Percentiles rank a stretch among this genome's conserved stretches.
These are phyloP conservation scores for Capreolus pygargus DNA, from an alignment of 2,113 vertebrate species.

Conservation along the genomic window DNA sequence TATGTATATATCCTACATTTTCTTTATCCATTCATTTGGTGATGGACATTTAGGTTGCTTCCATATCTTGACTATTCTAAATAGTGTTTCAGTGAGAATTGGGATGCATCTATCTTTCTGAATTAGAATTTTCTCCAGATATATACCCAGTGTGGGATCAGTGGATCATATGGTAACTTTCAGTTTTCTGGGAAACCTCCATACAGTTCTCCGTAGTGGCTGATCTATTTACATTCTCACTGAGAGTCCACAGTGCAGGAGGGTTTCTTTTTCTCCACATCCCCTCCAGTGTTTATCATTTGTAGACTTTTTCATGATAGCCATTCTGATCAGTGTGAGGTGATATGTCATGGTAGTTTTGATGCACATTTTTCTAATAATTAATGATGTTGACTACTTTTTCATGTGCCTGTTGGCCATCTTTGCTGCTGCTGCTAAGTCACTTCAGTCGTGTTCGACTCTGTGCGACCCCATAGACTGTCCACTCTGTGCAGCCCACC, in stretches of 20 bases:
- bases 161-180: neutral
- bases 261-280: neutral
- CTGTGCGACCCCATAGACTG: no score
- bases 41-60: neutral
- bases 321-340: neutral
- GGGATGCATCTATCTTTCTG: neutral
- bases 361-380: neutral
- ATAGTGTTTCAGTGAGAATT: neutral
- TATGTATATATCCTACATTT: neutral
- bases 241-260: neutral
- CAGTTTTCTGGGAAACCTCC: neutral
- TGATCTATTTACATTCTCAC: neutral
- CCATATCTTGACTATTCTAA: neutral
- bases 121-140: neutral
- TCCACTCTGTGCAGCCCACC: no score
- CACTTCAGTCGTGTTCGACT: no score
- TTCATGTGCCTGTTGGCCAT: neutral
- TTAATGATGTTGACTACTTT: neutral
- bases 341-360: neutral
- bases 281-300: neutral
- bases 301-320: neutral
- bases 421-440: no score
- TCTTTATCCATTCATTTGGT: neutral
- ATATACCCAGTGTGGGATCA: neutral
- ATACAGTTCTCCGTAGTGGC: neutral